Percentiles rank a stretch among this genome's conserved stretches.
These are phyloP conservation scores for Saccostrea glomerata DNA, from an alignment of 1,140 invertebrate genomes.

Conservation along the genomic window DNA sequence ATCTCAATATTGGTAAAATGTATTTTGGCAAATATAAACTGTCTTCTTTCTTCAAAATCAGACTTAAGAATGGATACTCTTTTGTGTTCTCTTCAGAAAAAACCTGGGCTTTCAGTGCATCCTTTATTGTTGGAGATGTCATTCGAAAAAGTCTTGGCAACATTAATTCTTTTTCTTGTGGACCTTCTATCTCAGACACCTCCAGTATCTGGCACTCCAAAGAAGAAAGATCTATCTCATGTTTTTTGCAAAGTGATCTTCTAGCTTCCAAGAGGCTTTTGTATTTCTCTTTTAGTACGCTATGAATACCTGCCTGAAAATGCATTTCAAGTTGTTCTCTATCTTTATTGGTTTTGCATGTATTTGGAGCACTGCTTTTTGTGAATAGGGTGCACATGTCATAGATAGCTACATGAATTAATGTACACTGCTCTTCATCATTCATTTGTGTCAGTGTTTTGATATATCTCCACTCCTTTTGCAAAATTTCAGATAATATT, in stretches of 20 bases:
- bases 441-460: conserved; percentile 4
- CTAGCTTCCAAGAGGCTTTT: not conserved
- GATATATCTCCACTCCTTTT: not conserved
- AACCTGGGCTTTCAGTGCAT: conserved; percentile 33
- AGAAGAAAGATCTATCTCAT: not conserved
- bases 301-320: not conserved
- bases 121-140: not conserved
- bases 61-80: conserved; percentile 26
- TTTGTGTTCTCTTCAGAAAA: not conserved
- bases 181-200: not conserved
- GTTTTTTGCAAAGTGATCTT: not conserved
- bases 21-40: conserved; percentile 42
- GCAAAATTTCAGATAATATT: not conserved
- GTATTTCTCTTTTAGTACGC: not conserved
- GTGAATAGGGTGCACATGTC: not conserved
- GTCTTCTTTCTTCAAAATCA: conserved; percentile 25
- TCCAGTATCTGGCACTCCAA: conserved; percentile 15
- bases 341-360: not conserved
- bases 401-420: conserved; percentile 11
- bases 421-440: conserved; percentile 5
- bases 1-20: conserved; percentile 50
- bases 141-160: conserved; percentile 36
- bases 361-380: not conserved
- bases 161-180: not conserved
- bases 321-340: not conserved